A percentile compares a stretch with the other conserved stretches of the same genome.
Evolutionary conservation across 2,888 invertebrate species (phyloP).

Genomic region (Idaea aversata): DNA sequence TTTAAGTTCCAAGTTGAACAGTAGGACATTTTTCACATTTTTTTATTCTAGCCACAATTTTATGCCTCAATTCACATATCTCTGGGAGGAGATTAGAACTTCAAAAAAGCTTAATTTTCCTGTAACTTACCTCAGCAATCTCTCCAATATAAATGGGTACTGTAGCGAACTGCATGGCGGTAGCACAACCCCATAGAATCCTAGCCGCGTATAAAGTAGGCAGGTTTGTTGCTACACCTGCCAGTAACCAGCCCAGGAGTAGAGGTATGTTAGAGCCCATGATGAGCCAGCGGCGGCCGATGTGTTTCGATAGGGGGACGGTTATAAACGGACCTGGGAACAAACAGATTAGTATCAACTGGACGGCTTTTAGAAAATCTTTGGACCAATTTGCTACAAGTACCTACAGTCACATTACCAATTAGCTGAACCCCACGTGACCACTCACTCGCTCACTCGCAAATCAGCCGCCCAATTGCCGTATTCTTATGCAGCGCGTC

Average conservation of each 20-base stretch:
- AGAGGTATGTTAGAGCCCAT: conserved; percentile 84
- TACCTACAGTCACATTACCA: no score
- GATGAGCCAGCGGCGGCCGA: conserved; percentile 85
- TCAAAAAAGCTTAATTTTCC: no score
- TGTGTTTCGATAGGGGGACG: conserved; percentile 83
- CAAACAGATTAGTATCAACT: neutral
- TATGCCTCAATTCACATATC: no score
- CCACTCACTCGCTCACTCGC: no score
- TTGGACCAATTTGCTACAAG: no score
- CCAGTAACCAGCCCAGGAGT: conserved; percentile 85
- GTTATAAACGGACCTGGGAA: conserved; percentile 84
- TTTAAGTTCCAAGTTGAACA: no score
- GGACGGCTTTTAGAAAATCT: neutral
- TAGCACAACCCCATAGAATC: conserved; percentile 82
- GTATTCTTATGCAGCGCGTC: no score
- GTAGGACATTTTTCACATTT: no score
- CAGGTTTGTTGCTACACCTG: conserved; percentile 79
- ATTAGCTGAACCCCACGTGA: no score
- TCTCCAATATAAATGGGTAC: conserved; percentile 93
- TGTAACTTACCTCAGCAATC: conserved; percentile 87
- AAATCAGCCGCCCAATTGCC: no score
- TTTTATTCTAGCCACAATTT: no score
- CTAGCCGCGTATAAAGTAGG: conserved; percentile 78
- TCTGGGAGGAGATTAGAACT: no score
- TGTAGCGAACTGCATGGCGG: conserved; percentile 86